Conservation (phyloP, 92 coral and sea anemone species). For the Porites rus region DNA sequence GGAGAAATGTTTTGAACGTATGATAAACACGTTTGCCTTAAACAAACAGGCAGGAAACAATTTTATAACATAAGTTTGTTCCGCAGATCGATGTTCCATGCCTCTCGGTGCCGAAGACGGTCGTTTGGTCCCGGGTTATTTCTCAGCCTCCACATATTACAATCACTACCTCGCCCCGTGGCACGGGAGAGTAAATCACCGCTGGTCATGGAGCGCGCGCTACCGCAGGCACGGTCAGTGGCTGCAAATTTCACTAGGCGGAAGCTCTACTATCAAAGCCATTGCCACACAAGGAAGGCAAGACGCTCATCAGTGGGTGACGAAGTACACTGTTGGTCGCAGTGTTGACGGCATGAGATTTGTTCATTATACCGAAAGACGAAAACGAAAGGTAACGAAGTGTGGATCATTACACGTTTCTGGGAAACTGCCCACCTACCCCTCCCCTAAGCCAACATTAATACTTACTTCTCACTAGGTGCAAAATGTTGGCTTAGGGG, state of each 20-base stretch:
- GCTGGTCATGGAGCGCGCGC: slow-evolving; percentile 69
- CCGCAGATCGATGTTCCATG: slow-evolving; percentile 70
- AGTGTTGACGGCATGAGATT: slow-evolving; percentile 38
- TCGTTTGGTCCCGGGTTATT: slow-evolving; percentile 66
- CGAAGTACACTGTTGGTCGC: slow-evolving; percentile 24
- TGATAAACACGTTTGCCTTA: no score
- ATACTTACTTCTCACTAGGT: no score
- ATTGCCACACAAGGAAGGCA: slow-evolving; percentile 51
- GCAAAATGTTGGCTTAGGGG: no score
- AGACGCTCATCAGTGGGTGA: slow-evolving; percentile 50
- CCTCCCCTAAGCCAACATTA: no score
- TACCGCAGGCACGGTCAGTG: slow-evolving; percentile 46
- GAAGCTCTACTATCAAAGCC: slow-evolving; percentile 43
- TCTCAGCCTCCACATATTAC: slow-evolving; percentile 66
- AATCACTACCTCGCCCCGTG: slow-evolving; percentile 66
- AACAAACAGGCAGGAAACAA: no score
- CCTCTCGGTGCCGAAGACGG: slow-evolving; percentile 84
- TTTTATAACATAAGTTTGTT: not conserved
- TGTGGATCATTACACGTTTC: no score
- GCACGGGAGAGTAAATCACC: slow-evolving; percentile 66
- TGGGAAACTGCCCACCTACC: no score
- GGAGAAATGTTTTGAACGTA: no score
- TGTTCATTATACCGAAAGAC: slow-evolving; percentile 21
- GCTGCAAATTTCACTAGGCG: slow-evolving; percentile 60
- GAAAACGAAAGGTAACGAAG: slow-evolving; percentile 28